Conservation (phyloP, 2,113 vertebrate genomes). For the Camarhynchus parvulus region DNA sequence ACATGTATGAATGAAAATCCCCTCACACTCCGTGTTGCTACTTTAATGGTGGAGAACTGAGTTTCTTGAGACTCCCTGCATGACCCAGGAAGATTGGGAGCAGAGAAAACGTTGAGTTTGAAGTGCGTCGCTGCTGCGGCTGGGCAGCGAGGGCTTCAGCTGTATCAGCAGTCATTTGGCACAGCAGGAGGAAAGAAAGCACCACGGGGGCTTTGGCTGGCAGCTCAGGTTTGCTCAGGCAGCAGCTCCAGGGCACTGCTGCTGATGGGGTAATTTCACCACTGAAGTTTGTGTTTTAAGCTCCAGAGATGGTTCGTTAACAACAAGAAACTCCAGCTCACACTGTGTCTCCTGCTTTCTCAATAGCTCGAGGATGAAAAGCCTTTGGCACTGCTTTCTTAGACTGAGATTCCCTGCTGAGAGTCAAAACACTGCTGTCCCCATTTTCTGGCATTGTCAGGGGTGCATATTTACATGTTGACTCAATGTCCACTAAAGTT, state of each 20-base stretch:
- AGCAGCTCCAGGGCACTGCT: background rate
- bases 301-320: background rate
- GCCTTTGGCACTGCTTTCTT: background rate
- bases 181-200: background rate
- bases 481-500: background rate
- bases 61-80: background rate
- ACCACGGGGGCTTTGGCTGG: background rate
- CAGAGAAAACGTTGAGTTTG: background rate
- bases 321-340: background rate
- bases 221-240: background rate
- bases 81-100: background rate
- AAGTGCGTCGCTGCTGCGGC: accelerated
- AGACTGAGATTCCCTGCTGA: background rate
- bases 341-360: background rate
- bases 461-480: background rate
- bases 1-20: accelerated
- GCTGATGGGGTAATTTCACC: background rate
- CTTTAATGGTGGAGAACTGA: background rate
- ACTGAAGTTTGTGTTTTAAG: background rate
- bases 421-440: background rate
- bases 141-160: background rate
- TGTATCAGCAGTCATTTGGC: background rate
- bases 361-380: background rate
- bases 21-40: accelerated
- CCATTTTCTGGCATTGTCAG: background rate